These are phyloP conservation scores for Drosophila yooni DNA, from an alignment of 2,888 invertebrate genomes.

Conservation along the genomic window DNA sequence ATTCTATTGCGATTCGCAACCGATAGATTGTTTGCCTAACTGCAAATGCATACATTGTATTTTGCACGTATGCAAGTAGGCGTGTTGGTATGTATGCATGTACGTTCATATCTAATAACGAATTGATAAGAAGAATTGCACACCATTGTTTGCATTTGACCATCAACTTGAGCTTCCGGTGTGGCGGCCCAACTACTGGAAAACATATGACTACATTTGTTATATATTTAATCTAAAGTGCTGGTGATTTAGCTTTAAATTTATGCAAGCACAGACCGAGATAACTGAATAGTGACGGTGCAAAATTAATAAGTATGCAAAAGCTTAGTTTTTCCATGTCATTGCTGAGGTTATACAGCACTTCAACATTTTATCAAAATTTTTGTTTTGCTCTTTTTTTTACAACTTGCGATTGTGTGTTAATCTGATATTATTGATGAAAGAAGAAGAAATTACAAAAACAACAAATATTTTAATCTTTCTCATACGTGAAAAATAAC, in stretches of 20 bases:
- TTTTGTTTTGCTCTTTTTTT: background rate
- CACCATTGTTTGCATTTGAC: slow-evolving; percentile 6
- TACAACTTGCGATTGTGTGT: background rate
- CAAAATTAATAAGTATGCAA: background rate
- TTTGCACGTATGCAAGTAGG: background rate
- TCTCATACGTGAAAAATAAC: background rate
- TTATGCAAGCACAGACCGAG: slow-evolving; percentile 10
- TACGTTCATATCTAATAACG: slow-evolving; percentile 2
- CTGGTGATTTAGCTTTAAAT: background rate
- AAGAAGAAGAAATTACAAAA: background rate
- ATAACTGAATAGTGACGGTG: background rate
- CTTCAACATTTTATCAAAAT: background rate
- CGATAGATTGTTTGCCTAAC: background rate
- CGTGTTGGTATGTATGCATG: background rate
- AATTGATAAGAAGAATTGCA: slow-evolving; percentile 24
- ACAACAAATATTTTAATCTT: background rate
- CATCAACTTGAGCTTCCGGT: slow-evolving; percentile 32
- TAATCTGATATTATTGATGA: background rate
- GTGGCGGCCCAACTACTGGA: background rate
- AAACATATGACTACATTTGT: slow-evolving; percentile 5
- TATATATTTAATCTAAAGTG: slow-evolving; percentile 39
- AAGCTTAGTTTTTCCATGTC: background rate
- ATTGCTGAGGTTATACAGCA: too few relatives aligned
- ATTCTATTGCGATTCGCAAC: slow-evolving; percentile 19
- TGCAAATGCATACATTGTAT: background rate